Conservation (phyloP, 2,888 invertebrate species). For the Crocallis elinguaria region DNA sequence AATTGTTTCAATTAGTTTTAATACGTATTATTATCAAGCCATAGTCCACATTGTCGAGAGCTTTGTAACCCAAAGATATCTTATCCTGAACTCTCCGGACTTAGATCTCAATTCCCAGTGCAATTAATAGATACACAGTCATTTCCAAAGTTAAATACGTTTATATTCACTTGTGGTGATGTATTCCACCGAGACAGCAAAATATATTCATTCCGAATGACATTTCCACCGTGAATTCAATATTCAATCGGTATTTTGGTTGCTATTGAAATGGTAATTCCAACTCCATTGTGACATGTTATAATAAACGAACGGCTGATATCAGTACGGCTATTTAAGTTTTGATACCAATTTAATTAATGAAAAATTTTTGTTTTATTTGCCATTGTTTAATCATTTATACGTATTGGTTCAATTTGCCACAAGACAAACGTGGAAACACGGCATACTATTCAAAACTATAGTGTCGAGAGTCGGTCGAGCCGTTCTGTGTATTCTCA, state of each 20-base stretch:
- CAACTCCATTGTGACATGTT: neutral
- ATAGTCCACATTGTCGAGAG: neutral
- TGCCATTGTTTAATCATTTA: too few species aligned
- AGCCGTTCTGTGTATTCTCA: too few species aligned
- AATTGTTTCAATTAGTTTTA: too few species aligned
- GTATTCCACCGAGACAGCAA: conserved; percentile 9
- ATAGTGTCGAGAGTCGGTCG: too few species aligned
- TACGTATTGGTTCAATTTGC: too few species aligned
- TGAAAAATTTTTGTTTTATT: too few species aligned
- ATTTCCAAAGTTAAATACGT: conserved; percentile 19
- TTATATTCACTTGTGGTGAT: conserved; percentile 14
- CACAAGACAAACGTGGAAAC: too few species aligned
- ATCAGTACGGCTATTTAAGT: neutral
- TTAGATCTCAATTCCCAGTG: conserved; percentile 15
- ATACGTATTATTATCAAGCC: too few species aligned
- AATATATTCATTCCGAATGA: conserved; percentile 5
- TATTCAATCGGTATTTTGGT: conserved; percentile 4
- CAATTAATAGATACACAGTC: conserved; percentile 25
- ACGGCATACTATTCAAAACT: too few species aligned
- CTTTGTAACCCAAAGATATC: neutral
- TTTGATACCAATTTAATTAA: neutral
- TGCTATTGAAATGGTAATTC: conserved; percentile 15
- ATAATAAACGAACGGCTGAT: neutral
- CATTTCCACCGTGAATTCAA: neutral
- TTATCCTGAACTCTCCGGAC: neutral